These are phyloP conservation scores for Spodoptera frugiperda DNA, from an alignment of 1,140 invertebrate species.

Conservation along the genomic window DNA sequence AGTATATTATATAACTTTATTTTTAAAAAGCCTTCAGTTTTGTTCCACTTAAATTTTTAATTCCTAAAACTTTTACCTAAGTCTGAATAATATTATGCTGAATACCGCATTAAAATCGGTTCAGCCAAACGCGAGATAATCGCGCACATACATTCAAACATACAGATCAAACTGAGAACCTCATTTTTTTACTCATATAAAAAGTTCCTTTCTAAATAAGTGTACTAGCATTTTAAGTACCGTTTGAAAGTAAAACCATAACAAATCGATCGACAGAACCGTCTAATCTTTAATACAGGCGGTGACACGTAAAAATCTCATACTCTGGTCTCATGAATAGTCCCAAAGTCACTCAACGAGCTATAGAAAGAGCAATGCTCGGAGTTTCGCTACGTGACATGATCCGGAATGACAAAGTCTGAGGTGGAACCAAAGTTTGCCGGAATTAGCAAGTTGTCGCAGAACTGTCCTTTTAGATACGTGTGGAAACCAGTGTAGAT, in stretches of 20 bases:
- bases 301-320: neutral
- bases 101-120: no score
- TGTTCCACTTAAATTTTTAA: no score
- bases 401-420: constrained; percentile 25
- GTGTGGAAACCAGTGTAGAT: neutral
- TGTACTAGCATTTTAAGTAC: no score
- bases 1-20: no score
- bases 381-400: constrained; percentile 26
- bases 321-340: constrained; percentile 13
- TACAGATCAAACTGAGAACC: no score
- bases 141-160: no score
- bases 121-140: no score
- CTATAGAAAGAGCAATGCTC: constrained; percentile 30
- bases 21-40: no score
- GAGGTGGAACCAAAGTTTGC: constrained; percentile 19
- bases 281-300: neutral
- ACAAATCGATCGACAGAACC: neutral
- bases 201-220: no score
- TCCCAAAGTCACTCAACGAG: constrained; percentile 11
- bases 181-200: no score
- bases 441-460: constrained; percentile 23
- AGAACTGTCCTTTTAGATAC: constrained; percentile 13
- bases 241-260: neutral
- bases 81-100: no score
- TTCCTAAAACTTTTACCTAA: no score